Evolutionary conservation across 2,797 vertebrate genomes (phyloP).

Genomic region (Enteromius paludinosus): DNA sequence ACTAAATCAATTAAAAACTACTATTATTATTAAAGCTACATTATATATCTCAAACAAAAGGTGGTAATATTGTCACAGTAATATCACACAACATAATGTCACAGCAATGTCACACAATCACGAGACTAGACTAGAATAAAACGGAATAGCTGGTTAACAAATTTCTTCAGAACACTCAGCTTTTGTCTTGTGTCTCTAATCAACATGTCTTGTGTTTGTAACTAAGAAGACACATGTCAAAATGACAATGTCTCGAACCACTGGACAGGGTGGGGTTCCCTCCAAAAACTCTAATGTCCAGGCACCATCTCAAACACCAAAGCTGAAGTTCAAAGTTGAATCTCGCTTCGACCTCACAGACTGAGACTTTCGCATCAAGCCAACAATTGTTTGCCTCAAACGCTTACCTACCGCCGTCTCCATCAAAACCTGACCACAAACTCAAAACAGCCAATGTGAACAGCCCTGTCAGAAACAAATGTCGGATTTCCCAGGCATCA

Average conservation of each 20-base stretch:
- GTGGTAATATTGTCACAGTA: no score
- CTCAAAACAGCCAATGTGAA: constrained; percentile 22
- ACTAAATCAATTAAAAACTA: no score
- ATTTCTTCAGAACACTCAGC: not conserved
- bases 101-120: no score
- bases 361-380: not conserved
- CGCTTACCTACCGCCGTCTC: constrained; percentile 23
- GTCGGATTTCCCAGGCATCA: constrained; percentile 48
- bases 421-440: not conserved
- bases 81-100: no score
- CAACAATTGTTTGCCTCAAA: not conserved
- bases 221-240: not conserved
- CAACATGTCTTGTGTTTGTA: not conserved
- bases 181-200: constrained; percentile 2
- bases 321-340: not conserved
- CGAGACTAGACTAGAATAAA: not conserved
- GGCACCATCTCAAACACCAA: no score
- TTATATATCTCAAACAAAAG: no score
- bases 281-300: constrained; percentile 3
- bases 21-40: no score
- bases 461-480: constrained; percentile 21
- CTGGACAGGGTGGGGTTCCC: constrained; percentile 16
- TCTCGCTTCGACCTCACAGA: not conserved
- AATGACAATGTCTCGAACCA: not conserved
- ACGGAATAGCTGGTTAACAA: not conserved